Evolutionary conservation across 2,113 vertebrate genomes (phyloP), one percentile per base, ranked within the genome.

Genomic region (Rhinoderma darwinii): DNA sequence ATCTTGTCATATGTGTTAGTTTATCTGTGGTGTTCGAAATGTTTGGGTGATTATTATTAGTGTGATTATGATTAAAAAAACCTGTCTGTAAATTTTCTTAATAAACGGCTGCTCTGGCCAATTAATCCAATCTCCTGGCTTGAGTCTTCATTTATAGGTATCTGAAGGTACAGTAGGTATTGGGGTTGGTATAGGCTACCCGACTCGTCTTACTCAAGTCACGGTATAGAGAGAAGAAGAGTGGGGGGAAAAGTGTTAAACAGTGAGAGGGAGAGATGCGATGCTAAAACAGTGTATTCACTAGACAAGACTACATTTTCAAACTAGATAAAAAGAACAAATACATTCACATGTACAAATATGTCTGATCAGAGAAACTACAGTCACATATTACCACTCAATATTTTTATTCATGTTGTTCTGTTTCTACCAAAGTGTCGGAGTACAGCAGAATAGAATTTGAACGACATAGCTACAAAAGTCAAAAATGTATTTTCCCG

Each of bases 391-490:
- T 37, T 37, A 54, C 32, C 2, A 15, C 5, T 20, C 50, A 14
- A 10, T 56, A 11, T 35, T 59, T 39, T 30, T 79, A 54, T 56
- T 79, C 50, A 54, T 35, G 47, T 78, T n/a, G 32, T 37, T 78
- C 47, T 78, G 17, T 37, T 56, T 56, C 11, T 56, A 20, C 30
- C 35, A 32, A n/a, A n/a, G 75, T 32, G 17, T 77, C 75, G 51
- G 44, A 50, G 1, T 50, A 27, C n/a, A 59, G 44, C 54, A 81
- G 5, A 56, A 20, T 41, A 81, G 20, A 82, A 68, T 66, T 39
- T 30, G 37, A 39, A 61, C 78, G n/a, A 63, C 51, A 66, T 39
- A 47, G 47, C 59, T 68, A 68, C 61, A 81, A 59, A 81, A 61
- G 78, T 54, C 78, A 41, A 15, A 32, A 61, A 81, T 25, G 10